These are phyloP conservation scores for Ischnura elegans DNA, from an alignment of 2,888 invertebrate species.

Conservation along the genomic window DNA sequence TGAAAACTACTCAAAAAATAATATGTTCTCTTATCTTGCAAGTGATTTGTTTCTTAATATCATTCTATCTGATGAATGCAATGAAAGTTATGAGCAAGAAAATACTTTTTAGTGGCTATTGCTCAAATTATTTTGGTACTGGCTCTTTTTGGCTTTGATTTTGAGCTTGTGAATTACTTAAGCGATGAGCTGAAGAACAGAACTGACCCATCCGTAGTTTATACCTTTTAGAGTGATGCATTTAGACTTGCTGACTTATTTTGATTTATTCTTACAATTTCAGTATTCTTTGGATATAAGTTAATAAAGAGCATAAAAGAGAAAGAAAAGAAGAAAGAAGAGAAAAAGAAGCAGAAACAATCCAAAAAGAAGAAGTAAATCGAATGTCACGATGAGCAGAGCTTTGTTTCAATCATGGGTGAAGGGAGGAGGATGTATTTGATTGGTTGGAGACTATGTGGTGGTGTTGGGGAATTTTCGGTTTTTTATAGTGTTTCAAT, in stretches of 20 bases:
- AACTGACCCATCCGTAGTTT: too few relatives aligned
- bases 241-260: not conserved
- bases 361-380: constrained; percentile 88
- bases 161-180: too few relatives aligned
- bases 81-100: too few relatives aligned
- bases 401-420: not conserved
- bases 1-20: too few relatives aligned
- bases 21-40: too few relatives aligned
- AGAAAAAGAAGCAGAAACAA: constrained; percentile 89
- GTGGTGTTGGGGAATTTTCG: constrained; percentile 18
- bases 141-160: too few relatives aligned
- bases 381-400: constrained; percentile 69
- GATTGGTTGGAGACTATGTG: not conserved
- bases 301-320: constrained; percentile 89
- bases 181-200: too few relatives aligned
- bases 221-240: too few relatives aligned
- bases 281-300: constrained; percentile 93
- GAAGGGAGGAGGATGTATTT: not conserved
- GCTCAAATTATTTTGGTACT: too few relatives aligned
- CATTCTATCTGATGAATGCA: too few relatives aligned
- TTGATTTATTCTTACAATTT: constrained; percentile 76
- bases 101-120: too few relatives aligned
- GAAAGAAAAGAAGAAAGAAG: constrained; percentile 87
- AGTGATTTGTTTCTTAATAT: too few relatives aligned
- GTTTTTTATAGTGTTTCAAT: not conserved